These are phyloP conservation scores for Drosophila gaucha DNA, from an alignment of 2,888 invertebrate species.

Conservation along the genomic window DNA sequence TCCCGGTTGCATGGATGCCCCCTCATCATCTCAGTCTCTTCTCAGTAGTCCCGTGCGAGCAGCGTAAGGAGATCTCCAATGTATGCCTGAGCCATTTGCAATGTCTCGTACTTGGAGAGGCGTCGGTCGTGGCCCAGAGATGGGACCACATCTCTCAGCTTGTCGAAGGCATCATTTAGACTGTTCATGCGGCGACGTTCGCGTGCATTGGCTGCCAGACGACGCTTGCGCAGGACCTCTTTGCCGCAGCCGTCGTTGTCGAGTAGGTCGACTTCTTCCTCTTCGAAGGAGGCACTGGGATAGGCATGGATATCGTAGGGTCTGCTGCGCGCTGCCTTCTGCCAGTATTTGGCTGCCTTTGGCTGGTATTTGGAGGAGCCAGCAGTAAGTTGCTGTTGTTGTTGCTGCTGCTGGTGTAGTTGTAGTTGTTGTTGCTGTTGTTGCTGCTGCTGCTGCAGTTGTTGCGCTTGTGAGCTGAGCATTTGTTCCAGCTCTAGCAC, in stretches of 20 bases:
- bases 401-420: constrained; percentile 14
- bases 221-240: constrained; percentile 85
- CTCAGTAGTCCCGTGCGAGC: constrained; percentile 83
- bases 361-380: constrained; percentile 25
- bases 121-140: constrained; percentile 89
- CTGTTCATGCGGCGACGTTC: constrained; percentile 91
- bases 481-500: constrained; percentile 68
- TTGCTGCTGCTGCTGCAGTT: constrained; percentile 28
- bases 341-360: constrained; percentile 49
- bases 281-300: constrained; percentile 2
- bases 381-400: not conserved
- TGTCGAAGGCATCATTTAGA: constrained; percentile 90
- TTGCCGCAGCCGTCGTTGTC: constrained; percentile 31
- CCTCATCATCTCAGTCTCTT: not conserved
- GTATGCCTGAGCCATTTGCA: constrained; percentile 92
- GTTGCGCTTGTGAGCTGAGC: constrained; percentile 42
- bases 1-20: constrained; percentile 5
- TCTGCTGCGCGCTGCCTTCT: constrained; percentile 39
- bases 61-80: constrained; percentile 89
- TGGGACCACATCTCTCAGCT: constrained; percentile 89
- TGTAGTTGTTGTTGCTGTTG: constrained; percentile 12
- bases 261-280: constrained; percentile 9
- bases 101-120: constrained; percentile 91
- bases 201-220: constrained; percentile 90
- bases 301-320: constrained; percentile 44